Conservation (phyloP, 1,140 invertebrate genomes). For the Luehdorfia chinensis region DNA sequence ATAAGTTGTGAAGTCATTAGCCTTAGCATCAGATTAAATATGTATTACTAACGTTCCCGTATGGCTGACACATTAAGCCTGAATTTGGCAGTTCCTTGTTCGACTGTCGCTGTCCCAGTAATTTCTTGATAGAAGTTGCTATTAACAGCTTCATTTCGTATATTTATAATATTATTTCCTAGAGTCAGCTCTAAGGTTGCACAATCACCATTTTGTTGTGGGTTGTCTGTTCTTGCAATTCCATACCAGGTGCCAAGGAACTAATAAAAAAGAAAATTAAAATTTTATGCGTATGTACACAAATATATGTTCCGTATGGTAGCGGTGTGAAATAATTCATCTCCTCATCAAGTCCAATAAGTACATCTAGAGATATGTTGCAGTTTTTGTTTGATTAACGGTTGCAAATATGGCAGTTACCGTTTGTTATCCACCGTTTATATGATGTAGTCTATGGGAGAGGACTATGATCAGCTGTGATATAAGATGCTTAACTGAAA, state of each 20-base stretch:
- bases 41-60: slow-evolving; percentile 25
- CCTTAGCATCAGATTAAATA: no score
- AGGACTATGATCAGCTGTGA: no score
- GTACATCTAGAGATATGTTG: no score
- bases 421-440: no score
- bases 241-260: slow-evolving; percentile 48
- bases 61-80: slow-evolving; percentile 20
- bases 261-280: slow-evolving; percentile 33
- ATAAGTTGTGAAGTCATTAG: neutral
- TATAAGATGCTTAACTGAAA: no score
- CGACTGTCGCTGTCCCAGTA: slow-evolving; percentile 21
- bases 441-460: no score
- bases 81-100: slow-evolving; percentile 31
- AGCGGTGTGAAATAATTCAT: no score
- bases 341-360: no score
- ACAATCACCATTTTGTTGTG: slow-evolving; percentile 34
- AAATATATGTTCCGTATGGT: no score
- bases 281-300: no score
- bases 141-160: slow-evolving; percentile 28
- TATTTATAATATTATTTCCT: slow-evolving; percentile 17
- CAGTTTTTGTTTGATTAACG: no score
- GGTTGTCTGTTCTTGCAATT: slow-evolving; percentile 25
- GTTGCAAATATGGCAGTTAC: no score
- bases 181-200: slow-evolving; percentile 26
- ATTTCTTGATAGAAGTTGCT: slow-evolving; percentile 39